Percentiles rank a stretch among this genome's conserved stretches.
Evolutionary conservation across 2,888 invertebrate genomes (phyloP).

Genomic region (Athalia rosae): DNA sequence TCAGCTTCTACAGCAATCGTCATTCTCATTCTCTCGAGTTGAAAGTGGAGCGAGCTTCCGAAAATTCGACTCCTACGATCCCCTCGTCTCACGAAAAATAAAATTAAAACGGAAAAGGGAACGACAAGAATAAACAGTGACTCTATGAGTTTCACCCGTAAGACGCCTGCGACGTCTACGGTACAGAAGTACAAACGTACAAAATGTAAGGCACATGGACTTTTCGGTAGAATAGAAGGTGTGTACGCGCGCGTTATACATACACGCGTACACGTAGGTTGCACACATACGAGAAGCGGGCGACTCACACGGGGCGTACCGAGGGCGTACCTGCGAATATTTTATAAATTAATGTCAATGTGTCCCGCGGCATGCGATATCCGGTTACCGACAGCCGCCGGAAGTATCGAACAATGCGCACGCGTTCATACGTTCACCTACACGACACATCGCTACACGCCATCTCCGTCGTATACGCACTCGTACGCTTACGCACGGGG

Average conservation of each 20-base stretch:
- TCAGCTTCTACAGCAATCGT: too few species aligned
- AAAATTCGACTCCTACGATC: constrained; percentile 35
- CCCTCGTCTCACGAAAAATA: neutral
- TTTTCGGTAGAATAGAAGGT: too few species aligned
- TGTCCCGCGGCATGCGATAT: constrained; percentile 67
- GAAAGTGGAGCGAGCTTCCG: neutral
- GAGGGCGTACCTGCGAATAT: constrained; percentile 68
- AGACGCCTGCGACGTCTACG: neutral
- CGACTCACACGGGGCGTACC: constrained; percentile 45
- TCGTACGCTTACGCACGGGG: constrained; percentile 1
- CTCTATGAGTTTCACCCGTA: neutral
- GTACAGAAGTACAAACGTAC: neutral
- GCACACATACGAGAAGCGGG: constrained; percentile 9
- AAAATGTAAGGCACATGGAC: too few species aligned
- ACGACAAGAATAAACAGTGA: neutral
- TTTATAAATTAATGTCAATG: constrained; percentile 74
- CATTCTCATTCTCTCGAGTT: too few species aligned
- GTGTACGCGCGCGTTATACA: too few species aligned
- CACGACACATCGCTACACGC: constrained; percentile 48
- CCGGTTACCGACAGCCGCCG: constrained; percentile 69
- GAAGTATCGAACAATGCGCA: constrained; percentile 68
- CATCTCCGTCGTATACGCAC: constrained; percentile 51
- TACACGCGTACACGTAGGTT: neutral
- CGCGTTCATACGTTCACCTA: constrained; percentile 51
- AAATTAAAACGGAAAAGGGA: neutral